Percentiles rank a stretch among this genome's conserved stretches.
Evolutionary conservation across 2,797 vertebrate genomes (phyloP).

Genomic region (Mycteria americana): DNA sequence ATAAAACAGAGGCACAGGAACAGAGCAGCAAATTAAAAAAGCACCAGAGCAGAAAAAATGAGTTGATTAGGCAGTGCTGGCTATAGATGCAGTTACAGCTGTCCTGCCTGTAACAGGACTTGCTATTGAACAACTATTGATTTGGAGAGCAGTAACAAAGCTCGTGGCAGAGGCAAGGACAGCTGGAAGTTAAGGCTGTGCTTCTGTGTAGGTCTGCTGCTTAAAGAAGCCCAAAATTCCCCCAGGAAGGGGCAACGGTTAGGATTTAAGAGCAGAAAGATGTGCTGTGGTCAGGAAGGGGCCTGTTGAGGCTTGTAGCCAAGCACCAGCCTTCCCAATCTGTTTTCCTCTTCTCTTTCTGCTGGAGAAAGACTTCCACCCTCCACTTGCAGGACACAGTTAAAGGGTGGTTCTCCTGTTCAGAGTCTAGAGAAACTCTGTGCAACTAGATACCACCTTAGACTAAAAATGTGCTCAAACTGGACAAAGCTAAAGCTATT

Average conservation of each 20-base stretch:
- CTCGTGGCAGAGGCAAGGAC: neutral
- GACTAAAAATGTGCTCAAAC: neutral
- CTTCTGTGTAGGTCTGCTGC: neutral
- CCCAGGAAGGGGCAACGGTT: neutral
- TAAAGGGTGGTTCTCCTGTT: neutral
- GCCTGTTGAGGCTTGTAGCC: neutral
- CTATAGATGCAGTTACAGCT: neutral
- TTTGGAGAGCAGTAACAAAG: neutral
- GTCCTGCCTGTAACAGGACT: neutral
- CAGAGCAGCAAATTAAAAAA: conserved; percentile 58
- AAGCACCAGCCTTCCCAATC: neutral
- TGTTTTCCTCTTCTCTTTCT: neutral
- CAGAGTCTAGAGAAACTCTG: neutral
- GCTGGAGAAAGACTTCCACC: neutral
- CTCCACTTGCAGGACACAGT: neutral
- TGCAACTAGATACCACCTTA: neutral
- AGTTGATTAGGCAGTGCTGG: conserved; percentile 6
- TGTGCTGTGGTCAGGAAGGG: neutral
- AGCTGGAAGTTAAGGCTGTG: neutral
- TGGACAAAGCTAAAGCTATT: neutral
- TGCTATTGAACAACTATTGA: conserved; percentile 32
- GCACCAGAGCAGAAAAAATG: conserved; percentile 51
- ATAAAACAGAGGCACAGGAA: conserved; percentile 10
- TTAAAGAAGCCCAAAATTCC: neutral
- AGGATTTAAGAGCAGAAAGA: neutral